A percentile compares a stretch with the other conserved stretches of the same genome.
Conservation (phyloP, 2,797 vertebrate genomes). For the Anniella stebbinsi region DNA sequence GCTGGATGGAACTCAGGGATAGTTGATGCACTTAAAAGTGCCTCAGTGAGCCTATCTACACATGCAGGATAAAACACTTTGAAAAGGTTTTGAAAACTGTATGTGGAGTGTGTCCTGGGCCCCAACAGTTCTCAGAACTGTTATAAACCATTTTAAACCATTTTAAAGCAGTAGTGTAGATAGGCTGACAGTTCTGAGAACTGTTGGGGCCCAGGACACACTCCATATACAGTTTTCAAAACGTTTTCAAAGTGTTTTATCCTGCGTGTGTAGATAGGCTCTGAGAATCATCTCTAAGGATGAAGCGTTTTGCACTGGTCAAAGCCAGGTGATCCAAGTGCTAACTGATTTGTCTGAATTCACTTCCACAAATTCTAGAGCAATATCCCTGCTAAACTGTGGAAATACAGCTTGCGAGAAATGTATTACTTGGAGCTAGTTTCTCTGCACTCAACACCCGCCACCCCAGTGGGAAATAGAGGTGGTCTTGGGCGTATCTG, state of each 20-base stretch:
- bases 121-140: too few relatives aligned
- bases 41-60: too few relatives aligned
- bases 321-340: not conserved
- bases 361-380: not conserved
- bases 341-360: not conserved
- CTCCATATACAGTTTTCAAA: too few relatives aligned
- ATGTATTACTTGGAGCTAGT: constrained; percentile 25
- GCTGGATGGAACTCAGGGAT: not conserved
- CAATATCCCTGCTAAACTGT: not conserved
- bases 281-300: not conserved
- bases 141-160: too few relatives aligned
- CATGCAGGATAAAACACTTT: too few relatives aligned
- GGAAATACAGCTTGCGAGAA: constrained; percentile 3
- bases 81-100: too few relatives aligned
- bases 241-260: too few relatives aligned
- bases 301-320: not conserved
- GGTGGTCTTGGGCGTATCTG: constrained; percentile 48
- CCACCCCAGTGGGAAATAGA: constrained; percentile 6
- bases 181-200: too few relatives aligned
- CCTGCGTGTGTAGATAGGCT: too few relatives aligned
- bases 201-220: too few relatives aligned
- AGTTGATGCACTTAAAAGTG: not conserved
- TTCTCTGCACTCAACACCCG: not conserved
- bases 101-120: too few relatives aligned
- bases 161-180: too few relatives aligned